Evolutionary conservation across 2,113 vertebrate genomes (phyloP), one percentile per base, ranked within the genome.

Genomic region (Pao palembangensis): DNA sequence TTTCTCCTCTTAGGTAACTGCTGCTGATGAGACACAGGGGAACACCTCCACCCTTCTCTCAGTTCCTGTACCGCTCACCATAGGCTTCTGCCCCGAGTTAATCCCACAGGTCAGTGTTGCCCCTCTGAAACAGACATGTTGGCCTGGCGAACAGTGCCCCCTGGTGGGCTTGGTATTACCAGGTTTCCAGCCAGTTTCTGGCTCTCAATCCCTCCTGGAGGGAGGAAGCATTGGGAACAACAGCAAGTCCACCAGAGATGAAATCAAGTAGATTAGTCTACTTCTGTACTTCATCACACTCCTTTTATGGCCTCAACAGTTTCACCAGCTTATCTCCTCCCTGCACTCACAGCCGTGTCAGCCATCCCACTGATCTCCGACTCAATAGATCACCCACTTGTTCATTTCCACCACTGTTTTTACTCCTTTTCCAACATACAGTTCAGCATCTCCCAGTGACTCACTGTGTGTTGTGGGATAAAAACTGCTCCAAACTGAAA

Each of bases 401-500:
- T 78, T 73, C 79, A 73, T 66, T 73, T 74, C 58, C 63, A 58
- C 71, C 69, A 76, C 74, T 84, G 69, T 80, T 57, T 17, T 75
- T 57, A 56, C 42, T 76, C 74, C 64, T 78, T 73, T 62, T 50
- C 73, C 70, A 82, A 61, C 59, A 25, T 28, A 41, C 62, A 16
- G 2, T 51, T 69, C 63, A 69, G 18, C 47, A 19, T 14, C 17
- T 43, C 44, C 61, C 19, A 23, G 48, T 43, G 47, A 80, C 97
- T 96, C 89, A 98, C 97, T 93, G 86, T 70, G 87, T 88, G 87
- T 99, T 99, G 90, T 89, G 88, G 82, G 89, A 86, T 78, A 99
- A 91, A 85, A 99, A 98, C 78, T 80, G 90, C 86, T 94, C 88
- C 61, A 99, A 92, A 87, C 88, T 98, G 92, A 99, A 99, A 58